Percentiles rank a stretch among this genome's conserved stretches.
phyloP scores from a whole-genome alignment of 2,888 invertebrate genomes.

The Drosophila mettleri region DNA sequence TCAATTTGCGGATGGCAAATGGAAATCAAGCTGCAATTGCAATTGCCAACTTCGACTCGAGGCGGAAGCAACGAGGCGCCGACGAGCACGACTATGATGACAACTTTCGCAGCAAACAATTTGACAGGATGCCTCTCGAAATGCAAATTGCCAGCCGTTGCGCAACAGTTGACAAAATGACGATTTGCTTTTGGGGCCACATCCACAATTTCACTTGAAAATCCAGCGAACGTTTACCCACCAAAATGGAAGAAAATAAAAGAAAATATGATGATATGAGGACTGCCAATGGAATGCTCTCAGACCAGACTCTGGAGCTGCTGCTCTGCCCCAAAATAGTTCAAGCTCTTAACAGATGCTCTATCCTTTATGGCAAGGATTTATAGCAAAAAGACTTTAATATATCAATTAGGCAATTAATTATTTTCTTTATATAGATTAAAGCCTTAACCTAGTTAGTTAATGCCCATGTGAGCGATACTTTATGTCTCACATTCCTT shows the following conservation, averaged over 20 bases:
- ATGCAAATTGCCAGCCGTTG: slow-evolving; percentile 54
- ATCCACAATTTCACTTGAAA: neutral
- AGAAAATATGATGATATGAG: neutral
- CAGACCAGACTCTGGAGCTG: neutral
- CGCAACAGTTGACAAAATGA: slow-evolving; percentile 41
- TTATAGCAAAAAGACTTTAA: no score
- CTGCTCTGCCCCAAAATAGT: no score
- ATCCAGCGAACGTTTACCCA: neutral
- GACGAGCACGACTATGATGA: slow-evolving; percentile 36
- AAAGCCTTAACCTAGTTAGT: no score
- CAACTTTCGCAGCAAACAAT: slow-evolving; percentile 61
- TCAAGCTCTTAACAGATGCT: neutral
- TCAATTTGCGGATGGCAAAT: slow-evolving; percentile 54
- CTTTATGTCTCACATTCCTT: no score
- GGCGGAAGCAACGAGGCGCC: slow-evolving; percentile 34
- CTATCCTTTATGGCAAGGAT: no score
- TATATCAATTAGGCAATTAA: no score
- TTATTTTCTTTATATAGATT: no score
- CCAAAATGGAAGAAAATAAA: neutral
- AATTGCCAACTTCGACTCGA: slow-evolving; percentile 39
- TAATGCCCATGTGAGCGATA: no score
- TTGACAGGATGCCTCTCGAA: slow-evolving; percentile 53
- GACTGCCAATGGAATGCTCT: neutral
- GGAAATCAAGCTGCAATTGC: slow-evolving; percentile 70
- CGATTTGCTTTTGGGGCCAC: slow-evolving; percentile 20